These are phyloP conservation scores for Leucophenga montana DNA, from an alignment of 2,888 invertebrate species.

Conservation along the genomic window DNA sequence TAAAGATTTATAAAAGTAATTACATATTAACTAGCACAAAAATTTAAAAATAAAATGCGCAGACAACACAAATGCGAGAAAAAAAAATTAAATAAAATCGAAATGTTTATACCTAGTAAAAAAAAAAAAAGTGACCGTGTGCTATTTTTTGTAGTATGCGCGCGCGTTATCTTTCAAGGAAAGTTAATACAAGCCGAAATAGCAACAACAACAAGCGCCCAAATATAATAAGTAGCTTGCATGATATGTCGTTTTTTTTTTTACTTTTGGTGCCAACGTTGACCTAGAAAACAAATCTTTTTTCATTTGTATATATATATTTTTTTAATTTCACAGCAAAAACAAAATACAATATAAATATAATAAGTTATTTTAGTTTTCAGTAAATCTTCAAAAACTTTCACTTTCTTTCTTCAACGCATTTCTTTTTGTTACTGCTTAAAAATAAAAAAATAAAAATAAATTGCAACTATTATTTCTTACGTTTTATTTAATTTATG, in stretches of 20 bases:
- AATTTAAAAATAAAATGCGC: slow-evolving; percentile 46
- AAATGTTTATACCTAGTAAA: slow-evolving; percentile 26
- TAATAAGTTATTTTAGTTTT: slow-evolving; percentile 18
- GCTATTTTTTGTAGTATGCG: slow-evolving; percentile 55
- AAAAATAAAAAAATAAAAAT: slow-evolving; percentile 20
- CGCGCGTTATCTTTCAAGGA: slow-evolving; percentile 71
- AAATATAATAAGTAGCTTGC: background rate
- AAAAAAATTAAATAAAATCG: slow-evolving; percentile 38
- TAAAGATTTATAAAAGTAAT: slow-evolving; percentile 33
- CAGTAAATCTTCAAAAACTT: slow-evolving; percentile 41
- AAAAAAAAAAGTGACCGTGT: slow-evolving; percentile 70
- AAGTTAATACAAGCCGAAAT: slow-evolving; percentile 46
- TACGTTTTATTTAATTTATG: slow-evolving; percentile 11
- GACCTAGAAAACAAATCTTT: slow-evolving; percentile 41
- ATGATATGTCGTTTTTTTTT: slow-evolving; percentile 20
- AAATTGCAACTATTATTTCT: slow-evolving; percentile 20
- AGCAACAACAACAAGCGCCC: background rate
- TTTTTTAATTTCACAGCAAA: too few species aligned
- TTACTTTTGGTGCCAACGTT: slow-evolving; percentile 24
- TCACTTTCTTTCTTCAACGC: slow-evolving; percentile 31
- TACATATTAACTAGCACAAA: slow-evolving; percentile 12
- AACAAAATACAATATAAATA: too few species aligned
- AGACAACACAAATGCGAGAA: slow-evolving; percentile 49
- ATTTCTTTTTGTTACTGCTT: too few species aligned
- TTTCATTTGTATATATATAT: too few species aligned